Evolutionary conservation across 1,140 invertebrate species (phyloP).

Genomic region (Bacillus rossius): DNA sequence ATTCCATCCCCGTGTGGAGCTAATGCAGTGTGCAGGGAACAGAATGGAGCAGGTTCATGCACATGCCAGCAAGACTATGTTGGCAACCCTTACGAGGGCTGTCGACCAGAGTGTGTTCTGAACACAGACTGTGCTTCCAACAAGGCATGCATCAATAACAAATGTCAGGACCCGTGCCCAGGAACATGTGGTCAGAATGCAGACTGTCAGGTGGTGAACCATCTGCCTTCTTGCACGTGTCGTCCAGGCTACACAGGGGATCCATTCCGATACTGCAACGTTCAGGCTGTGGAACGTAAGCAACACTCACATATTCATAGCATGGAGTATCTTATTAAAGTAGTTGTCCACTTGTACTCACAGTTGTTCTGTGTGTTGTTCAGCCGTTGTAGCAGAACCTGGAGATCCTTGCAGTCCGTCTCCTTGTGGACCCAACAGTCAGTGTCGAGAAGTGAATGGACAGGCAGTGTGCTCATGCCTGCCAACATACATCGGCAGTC

Average conservation of each 20-base stretch:
- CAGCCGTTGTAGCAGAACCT: constrained; percentile 34
- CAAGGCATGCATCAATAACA: constrained; percentile 45
- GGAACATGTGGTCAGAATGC: constrained; percentile 50
- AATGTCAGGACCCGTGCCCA: constrained; percentile 50
- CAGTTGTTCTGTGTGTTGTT: not conserved
- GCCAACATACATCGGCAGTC: constrained; percentile 53
- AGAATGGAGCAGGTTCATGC: constrained; percentile 58
- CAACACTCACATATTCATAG: not conserved
- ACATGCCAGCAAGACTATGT: constrained; percentile 57
- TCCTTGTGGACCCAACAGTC: constrained; percentile 66
- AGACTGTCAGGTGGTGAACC: constrained; percentile 46
- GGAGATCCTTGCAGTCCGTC: constrained; percentile 57
- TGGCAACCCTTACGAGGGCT: constrained; percentile 54
- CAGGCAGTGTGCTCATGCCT: constrained; percentile 58
- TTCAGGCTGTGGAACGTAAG: constrained; percentile 8
- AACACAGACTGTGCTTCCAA: constrained; percentile 56
- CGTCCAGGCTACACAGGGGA: constrained; percentile 50
- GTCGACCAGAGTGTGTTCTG: constrained; percentile 54
- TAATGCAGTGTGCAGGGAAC: constrained; percentile 63
- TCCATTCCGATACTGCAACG: constrained; percentile 47
- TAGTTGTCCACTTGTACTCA: not conserved
- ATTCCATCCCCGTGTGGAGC: constrained; percentile 62
- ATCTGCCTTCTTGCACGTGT: constrained; percentile 53
- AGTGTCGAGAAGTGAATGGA: constrained; percentile 50
- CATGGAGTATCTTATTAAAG: not conserved